These are phyloP conservation scores for Centropyge bicolor DNA, from an alignment of 2,797 vertebrate genomes.

Conservation along the genomic window DNA sequence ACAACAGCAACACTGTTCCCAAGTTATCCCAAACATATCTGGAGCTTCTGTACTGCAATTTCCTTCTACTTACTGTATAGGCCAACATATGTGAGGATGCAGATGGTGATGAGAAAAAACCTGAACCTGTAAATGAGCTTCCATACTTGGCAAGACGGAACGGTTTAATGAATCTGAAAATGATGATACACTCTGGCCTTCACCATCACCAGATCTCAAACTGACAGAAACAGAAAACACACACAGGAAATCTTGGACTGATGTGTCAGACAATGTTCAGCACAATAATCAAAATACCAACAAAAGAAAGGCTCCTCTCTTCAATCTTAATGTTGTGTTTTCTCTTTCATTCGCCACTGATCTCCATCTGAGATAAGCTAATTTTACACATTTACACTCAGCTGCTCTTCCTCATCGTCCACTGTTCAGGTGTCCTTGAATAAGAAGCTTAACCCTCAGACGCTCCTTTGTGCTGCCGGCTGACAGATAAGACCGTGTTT, in stretches of 20 bases:
- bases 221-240: neutral
- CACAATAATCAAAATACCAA: neutral
- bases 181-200: neutral
- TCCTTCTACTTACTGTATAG: neutral
- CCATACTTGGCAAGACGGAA: neutral
- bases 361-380: neutral
- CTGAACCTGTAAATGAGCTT: neutral
- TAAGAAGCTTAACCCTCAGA: neutral
- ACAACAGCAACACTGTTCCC: neutral
- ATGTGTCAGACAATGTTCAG: neutral
- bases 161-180: neutral
- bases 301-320: neutral
- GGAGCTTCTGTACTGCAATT: neutral
- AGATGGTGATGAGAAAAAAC: neutral
- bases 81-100: neutral
- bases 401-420: neutral
- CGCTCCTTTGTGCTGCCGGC: constrained; percentile 3
- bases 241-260: neutral
- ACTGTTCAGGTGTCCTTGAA: constrained; percentile 5
- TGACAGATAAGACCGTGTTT: neutral
- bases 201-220: neutral
- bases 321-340: neutral
- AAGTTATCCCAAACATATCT: neutral
- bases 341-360: neutral
- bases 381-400: neutral